A percentile compares a stretch with the other conserved stretches of the same genome.
These are phyloP conservation scores for Pyrocoelia pectoralis DNA, from an alignment of 2,888 invertebrate genomes.

Conservation along the genomic window DNA sequence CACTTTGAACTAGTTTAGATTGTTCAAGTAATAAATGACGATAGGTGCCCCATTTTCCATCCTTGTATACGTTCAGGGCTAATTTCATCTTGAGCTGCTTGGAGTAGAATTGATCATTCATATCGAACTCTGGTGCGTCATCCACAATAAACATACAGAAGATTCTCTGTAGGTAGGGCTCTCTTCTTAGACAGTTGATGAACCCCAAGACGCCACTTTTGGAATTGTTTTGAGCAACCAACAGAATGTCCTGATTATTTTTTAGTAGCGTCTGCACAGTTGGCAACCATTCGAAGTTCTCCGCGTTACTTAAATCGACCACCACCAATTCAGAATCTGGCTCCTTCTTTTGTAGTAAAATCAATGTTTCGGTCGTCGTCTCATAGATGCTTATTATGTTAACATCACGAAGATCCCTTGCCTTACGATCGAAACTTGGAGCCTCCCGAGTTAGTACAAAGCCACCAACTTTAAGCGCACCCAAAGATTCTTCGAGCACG, in stretches of 20 bases:
- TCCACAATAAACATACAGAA: slow-evolving; percentile 70
- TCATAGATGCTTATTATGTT: slow-evolving; percentile 59
- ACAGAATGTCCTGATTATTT: slow-evolving; percentile 61
- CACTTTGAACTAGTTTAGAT: slow-evolving; percentile 58
- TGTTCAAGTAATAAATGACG: slow-evolving; percentile 77
- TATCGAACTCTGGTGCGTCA: slow-evolving; percentile 70
- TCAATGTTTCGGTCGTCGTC: slow-evolving; percentile 63
- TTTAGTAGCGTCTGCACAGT: slow-evolving; percentile 54
- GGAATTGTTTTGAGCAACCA: slow-evolving; percentile 69
- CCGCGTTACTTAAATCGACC: slow-evolving; percentile 59
- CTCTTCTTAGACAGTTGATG: slow-evolving; percentile 84
- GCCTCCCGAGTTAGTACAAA: slow-evolving; percentile 20
- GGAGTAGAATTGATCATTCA: slow-evolving; percentile 70
- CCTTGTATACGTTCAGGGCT: slow-evolving; percentile 77
- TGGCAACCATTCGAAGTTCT: slow-evolving; percentile 64
- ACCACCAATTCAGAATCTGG: slow-evolving; percentile 61
- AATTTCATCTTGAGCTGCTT: slow-evolving; percentile 76
- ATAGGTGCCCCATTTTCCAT: slow-evolving; percentile 72
- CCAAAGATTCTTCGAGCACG: slow-evolving; percentile 52
- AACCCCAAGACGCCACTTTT: slow-evolving; percentile 86
- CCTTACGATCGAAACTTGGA: slow-evolving; percentile 56
- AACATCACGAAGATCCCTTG: neutral
- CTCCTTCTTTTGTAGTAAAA: slow-evolving; percentile 64
- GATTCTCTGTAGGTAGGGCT: slow-evolving; percentile 66
- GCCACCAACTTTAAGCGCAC: slow-evolving; percentile 15